A percentile compares a stretch with the other conserved stretches of the same genome.
Evolutionary conservation across 2,797 vertebrate species (phyloP).

Genomic region (Anabas testudineus): DNA sequence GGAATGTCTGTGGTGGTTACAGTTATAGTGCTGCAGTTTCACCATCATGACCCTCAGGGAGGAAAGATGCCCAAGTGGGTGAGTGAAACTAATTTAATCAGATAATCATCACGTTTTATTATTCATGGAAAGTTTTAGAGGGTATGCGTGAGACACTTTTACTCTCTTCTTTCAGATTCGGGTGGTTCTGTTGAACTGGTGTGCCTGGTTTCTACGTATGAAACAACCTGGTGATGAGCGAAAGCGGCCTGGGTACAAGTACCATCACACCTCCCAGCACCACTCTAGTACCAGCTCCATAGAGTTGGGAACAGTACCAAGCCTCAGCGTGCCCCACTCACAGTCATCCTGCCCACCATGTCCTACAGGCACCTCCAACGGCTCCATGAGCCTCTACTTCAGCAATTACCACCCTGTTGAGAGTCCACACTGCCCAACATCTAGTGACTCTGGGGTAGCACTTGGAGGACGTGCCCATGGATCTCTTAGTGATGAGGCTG

Average conservation of each 20-base stretch:
- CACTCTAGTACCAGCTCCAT: slow-evolving; percentile 86
- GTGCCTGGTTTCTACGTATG: slow-evolving; percentile 95
- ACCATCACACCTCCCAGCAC: slow-evolving; percentile 75
- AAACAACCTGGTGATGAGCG: slow-evolving; percentile 89
- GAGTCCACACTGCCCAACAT: slow-evolving; percentile 84
- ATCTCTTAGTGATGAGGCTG: slow-evolving; percentile 80
- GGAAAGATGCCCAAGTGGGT: slow-evolving; percentile 96
- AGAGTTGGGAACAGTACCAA: slow-evolving; percentile 85
- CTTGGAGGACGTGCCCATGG: slow-evolving; percentile 76
- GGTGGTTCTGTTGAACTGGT: slow-evolving; percentile 89
- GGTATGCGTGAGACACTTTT: background rate
- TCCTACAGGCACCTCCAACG: slow-evolving; percentile 83
- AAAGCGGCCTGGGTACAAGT: slow-evolving; percentile 73
- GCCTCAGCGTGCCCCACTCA: slow-evolving; percentile 71
- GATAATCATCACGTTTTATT: background rate
- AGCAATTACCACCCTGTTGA: slow-evolving; percentile 84
- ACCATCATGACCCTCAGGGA: slow-evolving; percentile 93
- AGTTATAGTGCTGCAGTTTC: slow-evolving; percentile 93
- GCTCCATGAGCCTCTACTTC: slow-evolving; percentile 87
- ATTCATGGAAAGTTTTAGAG: background rate
- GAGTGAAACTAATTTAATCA: slow-evolving; percentile 64
- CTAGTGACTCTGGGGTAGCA: slow-evolving; percentile 85
- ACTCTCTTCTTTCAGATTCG: slow-evolving; percentile 81
- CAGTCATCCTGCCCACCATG: slow-evolving; percentile 78
- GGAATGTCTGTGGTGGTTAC: slow-evolving; percentile 94